Percentiles rank a stretch among this genome's conserved stretches.
These are phyloP conservation scores for Oncopodura yosiiana DNA, from an alignment of 1,140 invertebrate genomes.

Conservation along the genomic window DNA sequence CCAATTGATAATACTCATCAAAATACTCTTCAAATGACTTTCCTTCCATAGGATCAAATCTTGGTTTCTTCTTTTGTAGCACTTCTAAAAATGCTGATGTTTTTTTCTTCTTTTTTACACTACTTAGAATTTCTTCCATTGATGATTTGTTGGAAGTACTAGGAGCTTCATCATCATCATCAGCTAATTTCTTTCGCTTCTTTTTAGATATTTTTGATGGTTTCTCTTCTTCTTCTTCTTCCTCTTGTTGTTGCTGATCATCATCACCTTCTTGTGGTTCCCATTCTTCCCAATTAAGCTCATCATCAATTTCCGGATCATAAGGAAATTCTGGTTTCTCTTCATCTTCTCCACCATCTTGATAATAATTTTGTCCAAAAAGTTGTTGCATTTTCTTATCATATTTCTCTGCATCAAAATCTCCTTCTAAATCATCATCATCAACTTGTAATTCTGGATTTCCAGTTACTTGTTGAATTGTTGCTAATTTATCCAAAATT, in stretches of 20 bases:
- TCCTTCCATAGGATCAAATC: slow-evolving; percentile 63
- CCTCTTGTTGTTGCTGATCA: slow-evolving; percentile 42
- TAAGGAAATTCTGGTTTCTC: slow-evolving; percentile 71
- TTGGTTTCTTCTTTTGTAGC: slow-evolving; percentile 51
- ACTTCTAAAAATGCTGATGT: slow-evolving; percentile 52
- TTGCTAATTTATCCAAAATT: slow-evolving; percentile 76
- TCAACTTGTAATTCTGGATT: slow-evolving; percentile 51
- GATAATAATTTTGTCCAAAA: slow-evolving; percentile 80
- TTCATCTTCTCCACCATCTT: slow-evolving; percentile 52
- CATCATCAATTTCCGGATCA: slow-evolving; percentile 55
- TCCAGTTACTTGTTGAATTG: slow-evolving; percentile 82
- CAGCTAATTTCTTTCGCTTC: slow-evolving; percentile 35
- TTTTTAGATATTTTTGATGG: slow-evolving; percentile 31
- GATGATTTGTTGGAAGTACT: background rate
- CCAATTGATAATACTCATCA: slow-evolving; percentile 86
- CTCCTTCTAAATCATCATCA: slow-evolving; percentile 60
- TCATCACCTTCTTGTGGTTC: slow-evolving; percentile 40
- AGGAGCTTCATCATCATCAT: slow-evolving; percentile 31
- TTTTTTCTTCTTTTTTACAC: slow-evolving; percentile 48
- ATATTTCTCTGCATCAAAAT: slow-evolving; percentile 85
- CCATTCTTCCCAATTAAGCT: slow-evolving; percentile 62
- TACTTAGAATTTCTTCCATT: background rate
- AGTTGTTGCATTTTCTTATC: slow-evolving; percentile 76
- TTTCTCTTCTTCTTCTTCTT: slow-evolving; percentile 38
- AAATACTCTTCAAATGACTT: slow-evolving; percentile 77